phyloP scores from a whole-genome alignment of 1,140 invertebrate species.

The Gonioctena quinquepunctata region DNA sequence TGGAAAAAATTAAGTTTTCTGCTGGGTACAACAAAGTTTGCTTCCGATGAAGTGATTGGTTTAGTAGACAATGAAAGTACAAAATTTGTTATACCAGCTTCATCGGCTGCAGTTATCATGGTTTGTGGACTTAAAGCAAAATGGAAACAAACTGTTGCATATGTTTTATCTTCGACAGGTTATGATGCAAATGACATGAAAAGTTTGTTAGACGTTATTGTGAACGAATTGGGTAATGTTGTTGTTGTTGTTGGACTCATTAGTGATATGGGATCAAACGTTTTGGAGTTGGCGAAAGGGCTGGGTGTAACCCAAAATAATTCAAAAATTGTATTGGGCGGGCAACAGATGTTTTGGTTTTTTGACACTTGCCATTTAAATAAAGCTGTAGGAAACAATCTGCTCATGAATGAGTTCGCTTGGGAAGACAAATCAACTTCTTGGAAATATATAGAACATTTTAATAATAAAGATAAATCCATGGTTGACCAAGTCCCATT shows the following conservation, averaged over 20 bases:
- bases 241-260: not conserved
- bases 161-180: not conserved
- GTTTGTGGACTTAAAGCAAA: not conserved
- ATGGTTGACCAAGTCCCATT: no score
- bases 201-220: not conserved
- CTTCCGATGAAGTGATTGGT: no score
- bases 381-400: conserved; percentile 2
- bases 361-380: not conserved
- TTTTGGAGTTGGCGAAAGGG: no score
- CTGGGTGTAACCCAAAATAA: no score
- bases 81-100: not conserved
- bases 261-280: conserved; percentile 1
- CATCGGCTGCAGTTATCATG: not conserved
- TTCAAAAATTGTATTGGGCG: not conserved
- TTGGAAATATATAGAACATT: not conserved
- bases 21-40: conserved; percentile 2
- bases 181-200: not conserved
- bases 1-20: not conserved
- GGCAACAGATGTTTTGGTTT: not conserved
- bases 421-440: not conserved
- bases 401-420: not conserved
- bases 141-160: not conserved
- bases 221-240: not conserved
- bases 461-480: not conserved
- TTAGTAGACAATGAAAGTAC: no score